Conservation (phyloP, 1,140 invertebrate genomes). For the Temnothorax nylanderi region DNA sequence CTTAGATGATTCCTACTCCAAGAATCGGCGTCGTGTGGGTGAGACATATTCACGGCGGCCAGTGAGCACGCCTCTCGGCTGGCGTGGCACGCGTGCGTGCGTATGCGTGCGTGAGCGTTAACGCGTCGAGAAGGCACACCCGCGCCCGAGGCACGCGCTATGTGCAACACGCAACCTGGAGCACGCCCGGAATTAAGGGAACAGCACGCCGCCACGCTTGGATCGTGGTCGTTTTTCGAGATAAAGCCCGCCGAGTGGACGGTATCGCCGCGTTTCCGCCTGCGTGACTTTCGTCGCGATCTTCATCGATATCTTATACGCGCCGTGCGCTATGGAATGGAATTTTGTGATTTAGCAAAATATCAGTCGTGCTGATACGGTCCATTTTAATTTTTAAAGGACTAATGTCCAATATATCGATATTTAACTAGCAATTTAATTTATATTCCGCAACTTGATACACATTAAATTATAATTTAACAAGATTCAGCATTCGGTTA, state of each 20-base stretch:
- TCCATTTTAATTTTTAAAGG: not conserved
- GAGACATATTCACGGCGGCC: slow-evolving; percentile 18
- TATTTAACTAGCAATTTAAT: not conserved
- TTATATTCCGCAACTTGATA: not conserved
- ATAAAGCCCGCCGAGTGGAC: slow-evolving; percentile 31
- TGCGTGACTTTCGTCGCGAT: not conserved
- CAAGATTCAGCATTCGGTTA: not conserved
- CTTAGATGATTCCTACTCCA: slow-evolving; percentile 42
- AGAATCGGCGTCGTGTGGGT: slow-evolving; percentile 55
- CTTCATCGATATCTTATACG: slow-evolving; percentile 17
- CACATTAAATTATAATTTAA: not conserved
- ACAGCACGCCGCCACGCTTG: slow-evolving; percentile 19
- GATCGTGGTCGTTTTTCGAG: slow-evolving; percentile 12
- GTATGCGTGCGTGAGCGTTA: slow-evolving; percentile 58
- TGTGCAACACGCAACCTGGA: slow-evolving; percentile 62
- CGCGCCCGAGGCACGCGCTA: slow-evolving; percentile 72
- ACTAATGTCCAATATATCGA: not conserved
- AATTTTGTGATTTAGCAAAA: not conserved
- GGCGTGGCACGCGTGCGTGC: not conserved
- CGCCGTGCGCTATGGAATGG: not conserved
- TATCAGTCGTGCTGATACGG: not conserved
- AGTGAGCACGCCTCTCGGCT: slow-evolving; percentile 24
- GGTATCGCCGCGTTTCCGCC: slow-evolving; percentile 8
- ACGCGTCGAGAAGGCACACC: slow-evolving; percentile 71
- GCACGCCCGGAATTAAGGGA: slow-evolving; percentile 60